Conservation (phyloP, 1,140 invertebrate species). For the Diorhabda elongata region DNA sequence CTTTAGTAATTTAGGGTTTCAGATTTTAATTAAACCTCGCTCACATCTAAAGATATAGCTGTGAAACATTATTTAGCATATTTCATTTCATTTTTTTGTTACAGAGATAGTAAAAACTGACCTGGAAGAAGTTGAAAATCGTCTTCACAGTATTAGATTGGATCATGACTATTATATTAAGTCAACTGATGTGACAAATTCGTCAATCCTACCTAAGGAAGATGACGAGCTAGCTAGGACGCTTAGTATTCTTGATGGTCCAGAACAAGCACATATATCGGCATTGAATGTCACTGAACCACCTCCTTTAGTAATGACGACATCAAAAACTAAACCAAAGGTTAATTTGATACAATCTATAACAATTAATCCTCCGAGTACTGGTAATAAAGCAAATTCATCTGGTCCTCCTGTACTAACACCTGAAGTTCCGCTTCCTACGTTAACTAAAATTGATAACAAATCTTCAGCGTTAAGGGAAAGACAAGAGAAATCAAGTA, state of each 20-base stretch:
- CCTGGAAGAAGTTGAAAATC: slow-evolving; percentile 51
- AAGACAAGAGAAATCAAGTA: slow-evolving; percentile 13
- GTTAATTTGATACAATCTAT: slow-evolving; percentile 34
- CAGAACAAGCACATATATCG: slow-evolving; percentile 11
- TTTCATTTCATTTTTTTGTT: not conserved
- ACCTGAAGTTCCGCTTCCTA: not conserved
- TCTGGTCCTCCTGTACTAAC: not conserved
- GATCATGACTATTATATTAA: slow-evolving; percentile 63
- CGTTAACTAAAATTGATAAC: not conserved
- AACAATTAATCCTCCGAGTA: slow-evolving; percentile 24
- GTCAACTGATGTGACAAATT: slow-evolving; percentile 54
- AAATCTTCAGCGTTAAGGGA: not conserved
- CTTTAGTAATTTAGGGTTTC: no score
- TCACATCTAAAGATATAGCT: no score
- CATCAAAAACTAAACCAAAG: slow-evolving; percentile 23
- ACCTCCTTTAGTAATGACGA: slow-evolving; percentile 14
- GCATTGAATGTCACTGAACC: slow-evolving; percentile 7
- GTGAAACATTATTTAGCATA: no score
- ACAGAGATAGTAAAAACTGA: slow-evolving; percentile 26
- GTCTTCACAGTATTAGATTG: slow-evolving; percentile 56
- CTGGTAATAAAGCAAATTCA: not conserved
- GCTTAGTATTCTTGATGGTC: slow-evolving; percentile 42
- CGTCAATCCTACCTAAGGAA: slow-evolving; percentile 30
- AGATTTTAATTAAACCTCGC: no score
- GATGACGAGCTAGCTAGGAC: slow-evolving; percentile 43